Percentiles rank a stretch among this genome's conserved stretches.
These are phyloP conservation scores for Melanerpes aurifrons DNA, from an alignment of 2,113 vertebrate genomes.

Conservation along the genomic window DNA sequence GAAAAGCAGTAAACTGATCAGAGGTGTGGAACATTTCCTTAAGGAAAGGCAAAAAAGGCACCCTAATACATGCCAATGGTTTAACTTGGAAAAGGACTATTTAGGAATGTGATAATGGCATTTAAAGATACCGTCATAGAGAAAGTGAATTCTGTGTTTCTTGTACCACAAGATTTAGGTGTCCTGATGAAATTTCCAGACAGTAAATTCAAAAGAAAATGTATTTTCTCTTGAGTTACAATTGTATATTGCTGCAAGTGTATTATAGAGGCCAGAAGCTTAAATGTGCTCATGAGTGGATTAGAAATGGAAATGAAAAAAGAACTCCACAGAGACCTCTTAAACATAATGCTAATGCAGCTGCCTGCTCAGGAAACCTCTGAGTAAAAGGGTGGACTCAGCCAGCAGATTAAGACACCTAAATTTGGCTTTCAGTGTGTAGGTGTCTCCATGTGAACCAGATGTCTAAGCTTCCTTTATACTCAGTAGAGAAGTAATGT, in stretches of 20 bases:
- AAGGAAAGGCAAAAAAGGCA: fast-evolving
- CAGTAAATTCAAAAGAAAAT: not conserved
- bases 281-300: not conserved
- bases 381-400: not conserved
- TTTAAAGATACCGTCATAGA: not conserved
- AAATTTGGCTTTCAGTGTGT: constrained; percentile 34
- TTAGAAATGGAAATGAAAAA: constrained; percentile 27
- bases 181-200: not conserved
- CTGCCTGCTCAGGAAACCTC: constrained; percentile 46
- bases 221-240: not conserved
- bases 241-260: not conserved
- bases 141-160: not conserved
- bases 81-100: not conserved
- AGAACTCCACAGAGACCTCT: not conserved
- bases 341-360: not conserved
- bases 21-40: not conserved
- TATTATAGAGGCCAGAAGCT: not conserved
- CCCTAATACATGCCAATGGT: not conserved
- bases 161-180: not conserved
- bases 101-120: not conserved
- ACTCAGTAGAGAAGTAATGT: not conserved
- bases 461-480: constrained; percentile 36
- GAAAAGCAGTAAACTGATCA: not conserved
- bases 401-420: constrained; percentile 41
- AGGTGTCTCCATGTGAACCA: constrained; percentile 65